Base-by-base conservation (phyloP, 1,140 invertebrate genomes). In the Microplitis mediator region DNA sequence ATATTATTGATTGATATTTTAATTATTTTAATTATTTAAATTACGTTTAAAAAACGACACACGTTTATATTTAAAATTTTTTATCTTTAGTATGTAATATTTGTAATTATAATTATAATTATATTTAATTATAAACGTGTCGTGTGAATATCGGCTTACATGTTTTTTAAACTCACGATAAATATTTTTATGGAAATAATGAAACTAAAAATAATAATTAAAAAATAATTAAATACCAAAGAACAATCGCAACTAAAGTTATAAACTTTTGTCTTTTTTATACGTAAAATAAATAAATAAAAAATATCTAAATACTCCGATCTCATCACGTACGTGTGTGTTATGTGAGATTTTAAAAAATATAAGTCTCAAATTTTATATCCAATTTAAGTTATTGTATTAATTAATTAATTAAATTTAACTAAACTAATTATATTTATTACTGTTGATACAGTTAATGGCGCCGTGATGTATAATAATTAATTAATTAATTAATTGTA, bases 141-240 rank as follows among this genome's bases (percentile, higher is more conserved):
- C 31, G 52, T 56, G 13, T 56, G 52, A 56, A 56, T 23, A 56
- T 23, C 52, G 58, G 9, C 23, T 34, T 23, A 60, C 31, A 58
- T 31, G 31, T 31, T 60, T 63, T 67, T 36, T 65, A 52, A 65
- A 72, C 65, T 36, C 51, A 56, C 63, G 23, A 72, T 39, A 66
- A 72, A 72, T 66, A 72, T 72, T 72, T 72, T 66, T 72, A 72
- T 65, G 70, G 39, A 45, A 45, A 71, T 62, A 13, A 67, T n/a
- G 4, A 64, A 11, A 45, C 6, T 45, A 45, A 45, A 9, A 45
- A 45, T 45, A 45, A 45, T 45, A 45, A 45, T 45, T 6, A 45
- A 6, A 45, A 67, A 45, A 45, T 45, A 45, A 45, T 8, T 45
- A 52, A 63, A 71, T 64, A 71, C 69, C 69, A 71, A 71, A 71